These are phyloP conservation scores for Portunus trituberculatus DNA, from an alignment of 1,140 invertebrate genomes.

Conservation along the genomic window DNA sequence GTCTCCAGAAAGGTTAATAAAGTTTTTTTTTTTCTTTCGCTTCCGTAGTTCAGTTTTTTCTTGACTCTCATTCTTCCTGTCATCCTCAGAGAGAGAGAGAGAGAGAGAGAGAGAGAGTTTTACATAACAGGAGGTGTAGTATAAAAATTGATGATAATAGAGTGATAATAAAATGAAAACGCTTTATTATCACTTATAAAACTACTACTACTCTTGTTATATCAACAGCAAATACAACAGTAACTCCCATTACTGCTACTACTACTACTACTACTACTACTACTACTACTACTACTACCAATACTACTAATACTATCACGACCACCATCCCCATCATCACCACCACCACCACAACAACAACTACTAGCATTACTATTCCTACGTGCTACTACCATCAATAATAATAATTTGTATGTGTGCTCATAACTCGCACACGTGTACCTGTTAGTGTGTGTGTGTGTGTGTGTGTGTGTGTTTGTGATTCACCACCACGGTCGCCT, in stretches of 20 bases:
- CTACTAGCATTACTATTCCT: background rate
- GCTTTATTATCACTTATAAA: too few relatives aligned
- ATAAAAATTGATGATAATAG: background rate
- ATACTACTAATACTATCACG: background rate
- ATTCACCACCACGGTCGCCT: too few relatives aligned
- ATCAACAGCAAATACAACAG: too few relatives aligned
- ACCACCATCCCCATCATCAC: background rate
- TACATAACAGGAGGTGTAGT: background rate
- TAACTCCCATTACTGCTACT: too few relatives aligned
- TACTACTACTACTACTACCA: background rate
- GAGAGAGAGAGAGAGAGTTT: background rate
- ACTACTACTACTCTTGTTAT: too few relatives aligned
- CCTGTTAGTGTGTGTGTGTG: slow-evolving; percentile 29
- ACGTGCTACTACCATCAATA: background rate
- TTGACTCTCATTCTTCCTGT: slow-evolving; percentile 29
- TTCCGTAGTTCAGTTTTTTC: background rate
- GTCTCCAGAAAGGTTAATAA: background rate
- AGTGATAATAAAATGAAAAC: background rate
- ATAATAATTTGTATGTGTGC: background rate
- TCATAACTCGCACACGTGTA: background rate
- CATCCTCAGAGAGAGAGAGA: background rate
- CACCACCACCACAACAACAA: background rate
- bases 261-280: too few relatives aligned
- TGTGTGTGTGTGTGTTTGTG: slow-evolving; percentile 18
- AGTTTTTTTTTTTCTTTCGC: background rate